These are phyloP conservation scores for Drosophila gunungcola DNA, from an alignment of 1,140 invertebrate species.

Conservation along the genomic window DNA sequence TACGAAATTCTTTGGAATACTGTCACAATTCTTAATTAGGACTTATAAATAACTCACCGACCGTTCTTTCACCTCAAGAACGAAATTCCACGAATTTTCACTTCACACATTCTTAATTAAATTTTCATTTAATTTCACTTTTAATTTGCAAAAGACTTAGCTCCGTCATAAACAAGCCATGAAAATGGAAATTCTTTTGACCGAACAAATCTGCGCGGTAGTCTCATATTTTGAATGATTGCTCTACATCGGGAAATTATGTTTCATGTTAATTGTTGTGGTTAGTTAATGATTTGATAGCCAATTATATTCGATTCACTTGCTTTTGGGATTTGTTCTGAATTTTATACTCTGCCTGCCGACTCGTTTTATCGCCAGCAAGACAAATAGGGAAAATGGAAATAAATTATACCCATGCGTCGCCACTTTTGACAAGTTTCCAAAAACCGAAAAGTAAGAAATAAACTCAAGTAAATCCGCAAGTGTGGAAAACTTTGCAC, in stretches of 20 bases:
- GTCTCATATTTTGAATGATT: constrained; percentile 15
- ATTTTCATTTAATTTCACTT: constrained; percentile 30
- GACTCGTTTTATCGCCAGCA: background rate
- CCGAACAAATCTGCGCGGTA: constrained; percentile 8
- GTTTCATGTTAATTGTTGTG: constrained; percentile 12
- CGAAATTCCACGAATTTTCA: constrained; percentile 29
- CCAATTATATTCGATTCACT: constrained; percentile 24
- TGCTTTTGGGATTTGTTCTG: constrained; percentile 2
- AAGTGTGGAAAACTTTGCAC: constrained; percentile 37
- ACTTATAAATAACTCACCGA: constrained; percentile 28
- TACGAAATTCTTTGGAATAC: constrained; percentile 66
- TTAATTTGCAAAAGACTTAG: constrained; percentile 36
- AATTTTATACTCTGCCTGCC: background rate
- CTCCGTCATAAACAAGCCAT: constrained; percentile 20
- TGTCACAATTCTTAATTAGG: constrained; percentile 64
- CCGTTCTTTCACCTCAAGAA: constrained; percentile 4
- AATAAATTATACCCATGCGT: constrained; percentile 22
- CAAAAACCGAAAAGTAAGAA: constrained; percentile 23
- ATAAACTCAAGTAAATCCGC: constrained; percentile 24
- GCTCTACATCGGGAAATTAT: constrained; percentile 1
- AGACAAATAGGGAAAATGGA: constrained; percentile 3
- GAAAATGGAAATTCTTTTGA: constrained; percentile 21
- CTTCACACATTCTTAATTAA: constrained; percentile 32
- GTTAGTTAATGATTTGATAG: constrained; percentile 38
- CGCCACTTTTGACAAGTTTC: constrained; percentile 50